phyloP scores from a whole-genome alignment of 2,113 vertebrate species.

The Chaetodon auriga region DNA sequence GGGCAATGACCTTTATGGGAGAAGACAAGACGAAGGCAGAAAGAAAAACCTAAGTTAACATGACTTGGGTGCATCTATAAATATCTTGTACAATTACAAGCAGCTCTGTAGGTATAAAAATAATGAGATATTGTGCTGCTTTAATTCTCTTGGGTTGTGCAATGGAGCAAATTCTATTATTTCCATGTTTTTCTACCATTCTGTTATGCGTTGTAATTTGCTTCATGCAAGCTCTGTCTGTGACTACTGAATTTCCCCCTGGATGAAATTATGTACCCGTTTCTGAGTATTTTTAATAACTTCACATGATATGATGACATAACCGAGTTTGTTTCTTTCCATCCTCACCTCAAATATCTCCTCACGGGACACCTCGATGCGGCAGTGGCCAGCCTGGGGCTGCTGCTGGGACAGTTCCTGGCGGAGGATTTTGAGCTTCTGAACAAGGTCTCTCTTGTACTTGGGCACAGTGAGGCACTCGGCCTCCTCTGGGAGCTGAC shows the following conservation, averaged over 20 bases:
- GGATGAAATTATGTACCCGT: background rate
- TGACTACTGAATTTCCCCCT: slow-evolving; percentile 6
- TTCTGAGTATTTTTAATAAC: slow-evolving; percentile 4
- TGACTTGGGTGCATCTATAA: slow-evolving; percentile 22
- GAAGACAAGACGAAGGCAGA: slow-evolving; percentile 5
- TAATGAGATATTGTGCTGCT: background rate
- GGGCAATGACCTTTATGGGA: slow-evolving; percentile 38
- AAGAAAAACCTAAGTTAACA: slow-evolving; percentile 17
- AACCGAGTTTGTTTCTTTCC: slow-evolving; percentile 5
- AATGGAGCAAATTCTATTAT: slow-evolving; percentile 15
- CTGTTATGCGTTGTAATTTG: slow-evolving; percentile 17
- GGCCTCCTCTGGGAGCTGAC: slow-evolving; percentile 91
- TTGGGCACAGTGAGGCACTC: slow-evolving; percentile 96
- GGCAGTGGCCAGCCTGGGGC: slow-evolving; percentile 98
- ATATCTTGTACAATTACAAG: slow-evolving; percentile 36
- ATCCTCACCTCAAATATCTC: slow-evolving; percentile 97
- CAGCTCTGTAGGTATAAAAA: slow-evolving; percentile 1
- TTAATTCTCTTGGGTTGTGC: slow-evolving; percentile 10
- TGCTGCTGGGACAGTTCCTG: slow-evolving; percentile 98
- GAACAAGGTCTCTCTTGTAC: slow-evolving; percentile 97
- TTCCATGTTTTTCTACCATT: slow-evolving; percentile 13
- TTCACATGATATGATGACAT: slow-evolving; percentile 18
- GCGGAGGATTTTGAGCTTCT: slow-evolving; percentile 97
- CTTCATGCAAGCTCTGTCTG: slow-evolving; percentile 22
- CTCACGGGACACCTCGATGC: slow-evolving; percentile 97